Base-by-base conservation (phyloP, 2,113 vertebrate species). In the Argyrosomus japonicus region DNA sequence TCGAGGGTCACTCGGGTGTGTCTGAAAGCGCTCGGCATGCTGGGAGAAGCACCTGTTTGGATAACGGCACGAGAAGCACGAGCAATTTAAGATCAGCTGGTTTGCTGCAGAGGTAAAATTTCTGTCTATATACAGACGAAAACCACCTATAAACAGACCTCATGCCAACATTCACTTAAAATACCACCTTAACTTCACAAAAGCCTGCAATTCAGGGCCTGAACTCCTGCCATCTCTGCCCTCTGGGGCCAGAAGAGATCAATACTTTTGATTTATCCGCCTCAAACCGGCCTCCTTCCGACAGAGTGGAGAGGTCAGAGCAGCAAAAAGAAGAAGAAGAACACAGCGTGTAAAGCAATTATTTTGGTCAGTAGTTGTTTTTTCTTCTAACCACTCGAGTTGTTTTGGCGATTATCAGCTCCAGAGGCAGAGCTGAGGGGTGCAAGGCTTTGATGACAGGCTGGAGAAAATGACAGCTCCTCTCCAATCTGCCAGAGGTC, bases 381-480 rank as follows among this genome's bases (percentile, higher is more conserved):
- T 57, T 62, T 50, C 32, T 54, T n/a, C 61, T 18, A n/a, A 64
- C 29, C 60, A 77, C 51, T 72, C 1, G 43, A 77, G 27, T 74
- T 67, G 53, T 72, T 86, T 62, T 78, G 75, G 56, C 2, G 40
- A 68, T 71, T 54, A 72, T 68, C 45, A 8, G 81, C 74, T 65
- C 17, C 67, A 32, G 25, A 25, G 45, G 75, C 29, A 6, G 64
- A 62, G 67, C 43, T 1, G 51, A 57, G 61, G 53, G 36, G 12
- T 0, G 25, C 15, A 0, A 25, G 53, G 80, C 82, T 77, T 60
- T 81, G 63, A 81, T 50, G 74, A 56, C 63, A 27, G 71, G 58
- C 76, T 17, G 74, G 18, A 68, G 74, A 79, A 74, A 74, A 69
- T 3, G 32, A 63, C 15, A 1, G 61, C 67, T 61, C 15, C 48